Base-by-base conservation (phyloP, 1,140 invertebrate genomes). In the Trissolcus basalis region DNA sequence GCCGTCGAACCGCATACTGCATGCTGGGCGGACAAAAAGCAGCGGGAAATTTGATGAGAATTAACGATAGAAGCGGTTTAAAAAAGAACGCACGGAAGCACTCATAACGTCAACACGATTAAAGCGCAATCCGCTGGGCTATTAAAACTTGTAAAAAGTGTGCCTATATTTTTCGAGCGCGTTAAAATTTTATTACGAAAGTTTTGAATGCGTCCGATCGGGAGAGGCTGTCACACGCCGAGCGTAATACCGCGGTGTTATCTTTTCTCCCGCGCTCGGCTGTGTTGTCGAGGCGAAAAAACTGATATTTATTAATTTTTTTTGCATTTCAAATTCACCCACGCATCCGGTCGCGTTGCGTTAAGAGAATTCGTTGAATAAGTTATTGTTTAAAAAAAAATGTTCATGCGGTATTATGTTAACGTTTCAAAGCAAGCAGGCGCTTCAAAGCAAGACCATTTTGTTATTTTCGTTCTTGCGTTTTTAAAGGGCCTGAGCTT, bases 311-410 rank as follows among this genome's bases (percentile, higher is more conserved):
- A 69, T 59, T 59, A 58, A 58, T 59, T 48, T 69, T 69, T 60
- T 60, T 35, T 54, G 49, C 55, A 53, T 60, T 69, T 53, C 53
- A 56, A 49, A 56, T 64, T 41, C 32, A 33, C 12, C 32, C 47
- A 47, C 45, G 33, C 14, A 9, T 27, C 44, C 56, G 15, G 14
- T 6, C 7, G 15, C 27, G 1, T 27, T 27, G 44, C 15, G 32
- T 15, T 32, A 65, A 55, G 39, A 65, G 61, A 55, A 65, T 47
- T 43, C 61, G n/a, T 14, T 69, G 55, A 69, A 69, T 69, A 69
- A 69, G 56, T 69, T 69, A 69, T 69, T 60, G 48, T 54, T 69
- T 69, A 60, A 55, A 69, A 60, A n/a, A 45, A 54, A 60, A 69
- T 60, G 60, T 69, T 69, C 56, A 69, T 50, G 48, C 49, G 43